Conservation (phyloP, 2,113 vertebrate species). For the Motacilla alba region DNA sequence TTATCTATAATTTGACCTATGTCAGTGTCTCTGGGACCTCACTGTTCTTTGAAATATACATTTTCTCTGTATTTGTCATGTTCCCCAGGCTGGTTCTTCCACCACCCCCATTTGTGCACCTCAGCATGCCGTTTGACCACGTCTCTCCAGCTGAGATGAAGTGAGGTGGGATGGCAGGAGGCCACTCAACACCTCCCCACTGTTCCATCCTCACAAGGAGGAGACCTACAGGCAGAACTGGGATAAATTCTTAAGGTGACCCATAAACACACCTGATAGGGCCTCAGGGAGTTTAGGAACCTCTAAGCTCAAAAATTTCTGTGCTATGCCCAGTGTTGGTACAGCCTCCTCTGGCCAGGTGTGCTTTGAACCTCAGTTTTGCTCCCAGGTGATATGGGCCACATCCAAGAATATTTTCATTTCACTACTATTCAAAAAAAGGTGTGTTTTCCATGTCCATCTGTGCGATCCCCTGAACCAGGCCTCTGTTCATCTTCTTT, state of each 20-base stretch:
- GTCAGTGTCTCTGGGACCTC: not conserved
- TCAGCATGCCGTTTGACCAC: accelerated
- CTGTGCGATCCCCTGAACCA: not conserved
- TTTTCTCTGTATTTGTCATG: not conserved
- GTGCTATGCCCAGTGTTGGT: not conserved
- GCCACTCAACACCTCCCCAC: not conserved
- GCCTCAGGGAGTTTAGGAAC: not conserved
- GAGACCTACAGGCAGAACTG: not conserved
- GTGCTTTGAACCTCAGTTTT: not conserved
- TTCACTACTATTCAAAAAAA: not conserved
- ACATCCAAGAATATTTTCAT: not conserved
- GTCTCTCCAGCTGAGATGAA: not conserved
- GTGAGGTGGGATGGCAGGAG: not conserved
- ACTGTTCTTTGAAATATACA: not conserved
- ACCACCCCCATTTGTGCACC: accelerated
- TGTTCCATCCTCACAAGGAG: accelerated
- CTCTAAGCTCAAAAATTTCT: not conserved
- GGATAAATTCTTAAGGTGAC: not conserved
- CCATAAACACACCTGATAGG: not conserved
- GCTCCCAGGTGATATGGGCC: not conserved
- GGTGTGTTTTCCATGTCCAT: not conserved
- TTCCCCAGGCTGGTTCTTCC: not conserved
- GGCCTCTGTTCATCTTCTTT: not conserved
- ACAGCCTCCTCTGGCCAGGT: not conserved
- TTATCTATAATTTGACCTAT: not conserved